phyloP scores from a whole-genome alignment of 92 coral and sea anemone species.

The Umimayanthus kanabou region DNA sequence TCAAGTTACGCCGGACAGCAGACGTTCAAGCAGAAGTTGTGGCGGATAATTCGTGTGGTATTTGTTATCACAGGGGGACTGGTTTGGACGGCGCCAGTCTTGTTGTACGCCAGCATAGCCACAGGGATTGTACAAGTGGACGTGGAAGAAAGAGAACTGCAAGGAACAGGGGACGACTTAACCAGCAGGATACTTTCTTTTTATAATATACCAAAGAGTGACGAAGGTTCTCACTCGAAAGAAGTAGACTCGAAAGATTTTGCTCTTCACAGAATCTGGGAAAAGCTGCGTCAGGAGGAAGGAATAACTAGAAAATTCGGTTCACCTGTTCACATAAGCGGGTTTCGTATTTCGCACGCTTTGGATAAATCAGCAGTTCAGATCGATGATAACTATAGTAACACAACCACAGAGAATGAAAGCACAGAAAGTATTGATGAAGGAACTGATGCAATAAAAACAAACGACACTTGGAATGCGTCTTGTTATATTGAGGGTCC shows the following conservation, averaged over 20 bases:
- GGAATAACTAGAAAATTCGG: slow-evolving; percentile 79
- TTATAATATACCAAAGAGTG: slow-evolving; percentile 50
- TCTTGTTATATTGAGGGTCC: slow-evolving; percentile 85
- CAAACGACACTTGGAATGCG: slow-evolving; percentile 63
- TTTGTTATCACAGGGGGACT: slow-evolving; percentile 71
- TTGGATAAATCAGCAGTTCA: slow-evolving; percentile 20
- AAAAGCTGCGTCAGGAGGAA: slow-evolving; percentile 72
- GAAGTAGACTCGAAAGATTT: slow-evolving; percentile 62
- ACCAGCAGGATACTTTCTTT: slow-evolving; percentile 52
- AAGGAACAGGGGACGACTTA: slow-evolving; percentile 38
- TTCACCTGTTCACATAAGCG: slow-evolving; percentile 72
- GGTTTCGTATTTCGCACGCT: slow-evolving; percentile 57
- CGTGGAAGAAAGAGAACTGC: slow-evolving; percentile 55
- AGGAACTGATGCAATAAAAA: slow-evolving; percentile 12
- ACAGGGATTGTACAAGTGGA: slow-evolving; percentile 68
- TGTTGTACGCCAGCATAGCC: slow-evolving; percentile 54
- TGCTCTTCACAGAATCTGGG: slow-evolving; percentile 71
- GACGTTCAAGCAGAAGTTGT: slow-evolving; percentile 46
- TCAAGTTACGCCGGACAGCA: slow-evolving; percentile 32
- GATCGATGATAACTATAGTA: background rate
- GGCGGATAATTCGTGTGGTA: slow-evolving; percentile 64
- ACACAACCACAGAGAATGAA: background rate
- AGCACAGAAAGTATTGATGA: slow-evolving; percentile 31
- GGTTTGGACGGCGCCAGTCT: slow-evolving; percentile 65
- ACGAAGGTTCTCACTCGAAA: slow-evolving; percentile 33